Percentiles rank a stretch among this genome's conserved stretches.
These are phyloP conservation scores for Apis dorsata DNA, from an alignment of 1,140 invertebrate species.

Conservation along the genomic window DNA sequence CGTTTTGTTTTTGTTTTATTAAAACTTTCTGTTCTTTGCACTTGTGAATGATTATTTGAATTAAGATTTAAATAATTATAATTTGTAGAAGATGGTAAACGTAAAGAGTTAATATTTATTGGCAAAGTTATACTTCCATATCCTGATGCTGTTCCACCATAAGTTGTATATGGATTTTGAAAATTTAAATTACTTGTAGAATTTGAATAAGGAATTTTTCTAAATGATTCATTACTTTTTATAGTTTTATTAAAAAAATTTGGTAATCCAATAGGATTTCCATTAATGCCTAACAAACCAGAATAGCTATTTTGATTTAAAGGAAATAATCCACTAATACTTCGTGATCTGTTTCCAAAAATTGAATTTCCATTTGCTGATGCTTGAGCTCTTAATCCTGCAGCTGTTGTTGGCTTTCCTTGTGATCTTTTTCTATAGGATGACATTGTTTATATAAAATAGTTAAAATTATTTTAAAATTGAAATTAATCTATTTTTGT, in stretches of 20 bases:
- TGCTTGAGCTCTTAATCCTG: slow-evolving; percentile 77
- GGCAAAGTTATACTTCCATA: slow-evolving; percentile 83
- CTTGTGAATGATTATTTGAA: slow-evolving; percentile 53
- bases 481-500: not conserved
- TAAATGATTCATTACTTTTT: slow-evolving; percentile 69
- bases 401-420: slow-evolving; percentile 77
- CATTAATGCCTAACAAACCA: slow-evolving; percentile 67
- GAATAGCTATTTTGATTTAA: slow-evolving; percentile 74
- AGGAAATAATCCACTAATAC: slow-evolving; percentile 75
- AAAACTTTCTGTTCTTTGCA: slow-evolving; percentile 73
- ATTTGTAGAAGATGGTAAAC: slow-evolving; percentile 80
- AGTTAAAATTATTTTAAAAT: slow-evolving; percentile 28
- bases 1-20: slow-evolving; percentile 72
- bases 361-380: slow-evolving; percentile 78
- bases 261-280: slow-evolving; percentile 62
- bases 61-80: slow-evolving; percentile 76
- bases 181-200: slow-evolving; percentile 79
- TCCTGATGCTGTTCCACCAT: slow-evolving; percentile 83
- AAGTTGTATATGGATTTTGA: slow-evolving; percentile 78
- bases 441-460: slow-evolving; percentile 68
- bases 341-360: slow-evolving; percentile 78
- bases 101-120: slow-evolving; percentile 76
- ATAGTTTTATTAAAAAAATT: slow-evolving; percentile 68
- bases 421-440: slow-evolving; percentile 77
- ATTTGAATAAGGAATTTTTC: slow-evolving; percentile 73